Base-by-base conservation (phyloP, 2,797 vertebrate species). In the Staurois parvus region DNA sequence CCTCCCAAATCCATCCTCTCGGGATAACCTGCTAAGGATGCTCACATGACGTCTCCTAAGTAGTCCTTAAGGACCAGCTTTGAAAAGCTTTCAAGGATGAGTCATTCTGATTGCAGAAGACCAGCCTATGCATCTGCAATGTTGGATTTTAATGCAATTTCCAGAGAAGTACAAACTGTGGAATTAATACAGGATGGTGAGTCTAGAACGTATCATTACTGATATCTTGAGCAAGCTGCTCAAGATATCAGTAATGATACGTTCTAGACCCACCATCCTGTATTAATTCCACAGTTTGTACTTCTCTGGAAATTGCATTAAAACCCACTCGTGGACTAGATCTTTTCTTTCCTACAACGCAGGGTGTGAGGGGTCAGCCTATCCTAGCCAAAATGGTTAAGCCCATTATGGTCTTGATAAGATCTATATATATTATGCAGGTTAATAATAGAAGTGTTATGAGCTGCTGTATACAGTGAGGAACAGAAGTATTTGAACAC, bases 281-380 rank as follows among this genome's bases (percentile, higher is more conserved):
- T 76, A 70, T 42, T 81, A 45, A 84, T 37, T 76, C 64, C 52
- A 13, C 72, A n/a, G 26, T 17, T 72, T 48, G 52, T 24, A 42
- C 32, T n/a, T 66, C 32, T 66, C 59, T 48, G 26, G 62, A 75
- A 34, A 82, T 74, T 45, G 62, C 9, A 66, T n/a, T 10, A 45
- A 52, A 42, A 37, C n/a, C n/a, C 21, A 52, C 19, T 52, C 15
- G 5, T 52, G 6, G 21, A 59, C 21, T 21, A 13, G 19, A 21
- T 24, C 19, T 8, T 8, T 6, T 59, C 11, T 24, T 59, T 21
- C 52, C 19, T 59, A 59, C 52, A 59, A 59, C 6, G 11, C 4
- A 8, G 21, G 52, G 52, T 4, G 4, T 24, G 52, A 59, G 19
- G 52, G 52, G 48, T 21, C 17, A 52, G 15, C 17, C 42, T 45